phyloP scores from a whole-genome alignment of 2,797 vertebrate genomes.

The Sebastes wilsoni region DNA sequence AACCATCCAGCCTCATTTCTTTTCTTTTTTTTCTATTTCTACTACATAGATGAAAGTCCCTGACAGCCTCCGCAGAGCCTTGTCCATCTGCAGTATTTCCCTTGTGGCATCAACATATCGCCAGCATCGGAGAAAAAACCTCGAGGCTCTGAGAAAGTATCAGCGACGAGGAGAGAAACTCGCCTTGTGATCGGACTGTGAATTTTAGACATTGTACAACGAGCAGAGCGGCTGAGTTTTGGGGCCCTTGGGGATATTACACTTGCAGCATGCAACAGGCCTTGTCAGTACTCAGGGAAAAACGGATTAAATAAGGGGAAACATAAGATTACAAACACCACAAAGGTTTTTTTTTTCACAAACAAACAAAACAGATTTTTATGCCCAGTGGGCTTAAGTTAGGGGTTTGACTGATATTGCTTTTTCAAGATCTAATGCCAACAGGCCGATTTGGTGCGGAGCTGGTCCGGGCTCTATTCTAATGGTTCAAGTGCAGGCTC shows the following conservation, averaged over 20 bases:
- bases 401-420: neutral
- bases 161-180: conserved; percentile 25
- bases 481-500: neutral
- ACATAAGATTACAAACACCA: neutral
- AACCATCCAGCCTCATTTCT: neutral
- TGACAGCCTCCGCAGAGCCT: neutral
- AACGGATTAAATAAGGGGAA: neutral
- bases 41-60: conserved; percentile 1
- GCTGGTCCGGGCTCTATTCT: neutral
- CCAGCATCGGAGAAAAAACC: conserved; percentile 24
- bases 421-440: neutral
- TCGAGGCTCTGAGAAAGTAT: conserved; percentile 32
- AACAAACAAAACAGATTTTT: neutral
- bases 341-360: neutral
- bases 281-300: neutral
- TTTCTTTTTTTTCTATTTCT: neutral
- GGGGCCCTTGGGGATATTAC: conserved; percentile 3
- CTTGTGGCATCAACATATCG: conserved; percentile 32
- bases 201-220: conserved; percentile 18
- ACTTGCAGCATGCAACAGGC: neutral
- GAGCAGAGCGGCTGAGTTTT: neutral
- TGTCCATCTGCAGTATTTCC: conserved; percentile 27
- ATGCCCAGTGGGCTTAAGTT: neutral
- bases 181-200: neutral
- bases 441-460: neutral